Percentiles rank a stretch among this genome's conserved stretches.
Evolutionary conservation across 2,888 invertebrate species (phyloP).

Genomic region (Sphecodes monilicornis): DNA sequence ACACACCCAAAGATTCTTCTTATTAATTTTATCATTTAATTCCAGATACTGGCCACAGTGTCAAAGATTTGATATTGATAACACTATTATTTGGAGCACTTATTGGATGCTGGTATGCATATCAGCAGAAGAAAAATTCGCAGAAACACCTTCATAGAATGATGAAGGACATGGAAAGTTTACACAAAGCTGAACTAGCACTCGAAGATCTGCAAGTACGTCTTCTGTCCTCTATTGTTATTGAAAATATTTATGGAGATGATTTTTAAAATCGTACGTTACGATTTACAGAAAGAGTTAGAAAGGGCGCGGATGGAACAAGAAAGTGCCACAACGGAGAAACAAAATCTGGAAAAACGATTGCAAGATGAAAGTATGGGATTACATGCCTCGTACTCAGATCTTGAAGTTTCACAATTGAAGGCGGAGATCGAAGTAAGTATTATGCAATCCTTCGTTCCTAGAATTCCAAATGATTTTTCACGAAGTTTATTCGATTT

Average conservation of each 20-base stretch:
- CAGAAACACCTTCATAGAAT: slow-evolving; percentile 94
- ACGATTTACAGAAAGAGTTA: slow-evolving; percentile 86
- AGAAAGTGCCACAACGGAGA: slow-evolving; percentile 92
- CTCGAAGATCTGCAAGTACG: slow-evolving; percentile 92
- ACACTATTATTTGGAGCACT: slow-evolving; percentile 93
- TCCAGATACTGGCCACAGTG: slow-evolving; percentile 90
- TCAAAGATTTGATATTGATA: slow-evolving; percentile 96
- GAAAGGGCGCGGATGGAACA: slow-evolving; percentile 94
- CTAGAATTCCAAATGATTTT: too few relatives aligned
- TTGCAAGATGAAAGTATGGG: slow-evolving; percentile 90
- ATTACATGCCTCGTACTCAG: slow-evolving; percentile 91
- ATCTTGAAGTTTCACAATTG: slow-evolving; percentile 92
- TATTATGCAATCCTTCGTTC: not conserved
- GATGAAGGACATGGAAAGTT: slow-evolving; percentile 97
- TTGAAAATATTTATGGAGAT: slow-evolving; percentile 77
- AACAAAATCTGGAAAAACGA: slow-evolving; percentile 92
- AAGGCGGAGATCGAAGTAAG: slow-evolving; percentile 93
- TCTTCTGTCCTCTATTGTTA: not conserved
- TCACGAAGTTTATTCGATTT: slow-evolving; percentile 5
- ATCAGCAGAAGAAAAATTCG: slow-evolving; percentile 95
- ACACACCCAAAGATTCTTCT: not conserved
- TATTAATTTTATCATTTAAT: slow-evolving; percentile 31
- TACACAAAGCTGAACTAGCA: slow-evolving; percentile 95
- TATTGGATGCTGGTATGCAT: slow-evolving; percentile 96
- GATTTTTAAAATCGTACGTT: not conserved